Base-by-base conservation (phyloP, 2,888 invertebrate species). In the Pycnomerus fuliginosus region DNA sequence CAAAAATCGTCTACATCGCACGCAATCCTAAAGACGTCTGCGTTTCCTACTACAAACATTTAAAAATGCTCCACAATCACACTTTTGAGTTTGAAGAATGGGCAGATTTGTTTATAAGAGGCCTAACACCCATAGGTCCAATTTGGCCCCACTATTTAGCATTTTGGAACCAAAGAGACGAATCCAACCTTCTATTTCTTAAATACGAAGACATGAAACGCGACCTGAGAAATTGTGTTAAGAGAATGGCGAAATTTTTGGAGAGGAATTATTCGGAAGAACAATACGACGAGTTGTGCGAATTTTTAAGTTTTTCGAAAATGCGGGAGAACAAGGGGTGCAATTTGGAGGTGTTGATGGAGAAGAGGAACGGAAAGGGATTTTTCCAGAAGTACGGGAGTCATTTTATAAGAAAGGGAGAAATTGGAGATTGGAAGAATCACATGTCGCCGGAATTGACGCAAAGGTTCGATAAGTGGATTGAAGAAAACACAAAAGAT, bases 11-110 rank as follows among this genome's bases (percentile, higher is more conserved):
- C 48, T 95, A 94, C 69, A 84, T 90, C 1, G 82, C 88, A 0
- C 80, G 95, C 32, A 91, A 95, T 72, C 91, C 94, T 0, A 93
- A 93, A 69, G 95, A 95, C 67, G 82, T 88, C 62, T 87, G 86
- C 48, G 90, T 94, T 0, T 94, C 94, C 0, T 92, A 85, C 64
- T 94, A 86, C 68, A 85, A 90, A 69, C 90, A 92, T 69, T 90
- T 84, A 65, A 80, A 77, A 43, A 72, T 87, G 37, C 76, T 90
- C 23, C 87, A 90, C 56, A 80, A 80, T 43, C 61, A 77, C 33
- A 48, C 61, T 14, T 64, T 67, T 0, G 74, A 77, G 0, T 87
- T 90, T 53, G 83, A 87, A 25, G 84, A 87, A 42, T 90, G 88
- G 65, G 83, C 84, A 42, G 84, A 89, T 45, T 70, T 89, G 5